Conservation (phyloP, 2,113 vertebrate genomes). For the Corythoichthys intestinalis region DNA sequence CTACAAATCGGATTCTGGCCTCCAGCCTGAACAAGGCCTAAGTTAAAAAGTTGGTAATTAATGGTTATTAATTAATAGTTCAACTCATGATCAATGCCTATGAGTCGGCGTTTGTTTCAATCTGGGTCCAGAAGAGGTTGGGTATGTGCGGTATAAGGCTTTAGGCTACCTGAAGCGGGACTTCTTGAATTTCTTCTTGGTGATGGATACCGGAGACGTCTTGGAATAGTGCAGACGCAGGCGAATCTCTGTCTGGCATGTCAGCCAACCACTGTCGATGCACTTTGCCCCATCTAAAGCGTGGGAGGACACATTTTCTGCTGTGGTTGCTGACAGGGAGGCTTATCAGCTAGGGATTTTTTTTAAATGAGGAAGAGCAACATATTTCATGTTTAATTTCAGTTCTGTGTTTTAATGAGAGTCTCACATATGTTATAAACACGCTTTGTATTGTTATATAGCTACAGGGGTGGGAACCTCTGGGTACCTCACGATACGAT, state of each 20-base stretch:
- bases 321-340: background rate
- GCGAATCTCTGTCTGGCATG: conserved; percentile 94
- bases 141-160: conserved; percentile 14
- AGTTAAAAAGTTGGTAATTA: no score
- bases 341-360: background rate
- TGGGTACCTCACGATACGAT: no score
- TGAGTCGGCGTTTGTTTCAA: background rate
- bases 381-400: background rate
- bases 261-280: conserved; percentile 93
- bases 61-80: no score
- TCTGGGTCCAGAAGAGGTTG: conserved; percentile 22
- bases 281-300: conserved; percentile 78
- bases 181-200: conserved; percentile 96
- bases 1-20: no score
- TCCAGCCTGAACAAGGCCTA: no score
- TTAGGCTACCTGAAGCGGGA: conserved; percentile 92
- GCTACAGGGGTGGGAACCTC: background rate
- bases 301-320: background rate
- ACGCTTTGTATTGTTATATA: background rate
- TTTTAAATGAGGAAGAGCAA: background rate
- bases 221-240: conserved; percentile 91
- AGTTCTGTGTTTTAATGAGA: background rate
- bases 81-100: background rate
- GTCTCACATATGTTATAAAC: background rate
- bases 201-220: conserved; percentile 86